Evolutionary conservation across 2,113 vertebrate species (phyloP).

Genomic region (Rhinogobius similis): DNA sequence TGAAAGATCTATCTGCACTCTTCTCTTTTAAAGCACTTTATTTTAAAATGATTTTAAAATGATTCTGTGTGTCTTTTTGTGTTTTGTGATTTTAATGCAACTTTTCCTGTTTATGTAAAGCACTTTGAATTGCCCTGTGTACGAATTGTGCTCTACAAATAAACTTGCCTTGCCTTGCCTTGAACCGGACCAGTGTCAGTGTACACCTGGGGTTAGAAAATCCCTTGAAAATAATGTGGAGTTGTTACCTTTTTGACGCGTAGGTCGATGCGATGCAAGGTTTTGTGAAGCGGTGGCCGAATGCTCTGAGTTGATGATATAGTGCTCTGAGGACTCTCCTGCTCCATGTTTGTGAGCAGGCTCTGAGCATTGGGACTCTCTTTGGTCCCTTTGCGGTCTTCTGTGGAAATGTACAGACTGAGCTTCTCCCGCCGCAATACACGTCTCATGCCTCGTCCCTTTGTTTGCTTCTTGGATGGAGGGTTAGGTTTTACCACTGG

Average conservation of each 20-base stretch:
- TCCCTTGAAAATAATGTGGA: not conserved
- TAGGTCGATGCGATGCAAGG: conserved; percentile 76
- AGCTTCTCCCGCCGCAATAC: conserved; percentile 76
- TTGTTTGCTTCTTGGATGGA: conserved; percentile 36
- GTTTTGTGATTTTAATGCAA: too few relatives aligned
- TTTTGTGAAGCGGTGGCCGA: conserved; percentile 72
- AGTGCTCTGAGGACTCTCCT: conserved; percentile 80
- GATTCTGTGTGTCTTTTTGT: too few relatives aligned
- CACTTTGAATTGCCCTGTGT: too few relatives aligned
- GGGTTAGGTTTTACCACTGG: conserved; percentile 24
- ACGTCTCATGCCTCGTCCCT: conserved; percentile 62
- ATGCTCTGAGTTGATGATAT: conserved; percentile 77
- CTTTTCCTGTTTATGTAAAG: too few relatives aligned
- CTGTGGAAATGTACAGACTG: conserved; percentile 70
- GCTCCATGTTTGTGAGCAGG: conserved; percentile 79
- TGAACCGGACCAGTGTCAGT: too few relatives aligned
- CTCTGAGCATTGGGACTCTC: conserved; percentile 68
- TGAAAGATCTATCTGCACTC: too few relatives aligned
- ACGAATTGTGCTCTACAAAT: too few relatives aligned
- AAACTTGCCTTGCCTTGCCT: too few relatives aligned
- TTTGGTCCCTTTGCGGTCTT: conserved; percentile 63
- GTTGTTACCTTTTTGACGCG: conserved; percentile 73
- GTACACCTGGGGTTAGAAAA: not conserved
- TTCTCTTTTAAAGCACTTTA: too few relatives aligned
- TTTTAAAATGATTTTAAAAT: too few relatives aligned